These are phyloP conservation scores for Ctenodactylus gundi DNA, from an alignment of 2,113 vertebrate genomes.

Conservation along the genomic window DNA sequence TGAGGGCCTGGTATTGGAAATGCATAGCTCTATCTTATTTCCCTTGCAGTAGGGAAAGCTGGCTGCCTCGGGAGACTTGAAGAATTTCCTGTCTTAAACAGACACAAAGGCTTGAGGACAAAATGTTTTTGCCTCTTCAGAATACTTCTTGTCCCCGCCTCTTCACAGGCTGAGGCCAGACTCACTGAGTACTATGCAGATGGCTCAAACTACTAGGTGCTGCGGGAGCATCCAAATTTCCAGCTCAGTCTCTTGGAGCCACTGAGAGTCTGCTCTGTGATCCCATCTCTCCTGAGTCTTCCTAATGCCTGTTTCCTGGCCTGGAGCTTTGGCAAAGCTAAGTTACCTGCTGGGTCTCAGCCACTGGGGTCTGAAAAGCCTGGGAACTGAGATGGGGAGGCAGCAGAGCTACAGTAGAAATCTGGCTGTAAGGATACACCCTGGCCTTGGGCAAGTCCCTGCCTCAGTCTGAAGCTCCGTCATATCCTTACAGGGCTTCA, in stretches of 20 bases:
- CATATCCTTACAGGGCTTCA: neutral
- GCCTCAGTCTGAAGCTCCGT: neutral
- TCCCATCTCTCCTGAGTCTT: neutral
- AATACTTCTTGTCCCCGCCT: slow-evolving; percentile 26
- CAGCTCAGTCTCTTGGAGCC: neutral
- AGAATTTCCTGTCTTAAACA: slow-evolving; percentile 75
- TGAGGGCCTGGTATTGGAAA: neutral
- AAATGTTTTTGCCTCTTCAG: slow-evolving; percentile 57
- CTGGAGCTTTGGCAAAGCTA: neutral
- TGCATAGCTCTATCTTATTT: neutral
- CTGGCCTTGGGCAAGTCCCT: too few relatives aligned
- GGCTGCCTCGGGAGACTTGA: slow-evolving; percentile 64
- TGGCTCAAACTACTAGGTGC: neutral
- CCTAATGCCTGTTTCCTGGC: neutral
- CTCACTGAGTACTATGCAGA: neutral
- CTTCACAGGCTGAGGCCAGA: neutral
- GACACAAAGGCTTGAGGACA: slow-evolving; percentile 55
- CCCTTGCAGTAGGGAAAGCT: neutral
- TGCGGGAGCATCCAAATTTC: neutral
- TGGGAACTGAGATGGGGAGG: neutral
- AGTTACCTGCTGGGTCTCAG: neutral
- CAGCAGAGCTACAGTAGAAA: neutral
- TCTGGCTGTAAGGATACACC: neutral
- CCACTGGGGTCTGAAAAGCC: neutral
- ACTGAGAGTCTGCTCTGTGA: neutral